A percentile compares a stretch with the other conserved stretches of the same genome.
Evolutionary conservation across 2,797 vertebrate genomes (phyloP).

Genomic region (Setipinna tenuifilis): DNA sequence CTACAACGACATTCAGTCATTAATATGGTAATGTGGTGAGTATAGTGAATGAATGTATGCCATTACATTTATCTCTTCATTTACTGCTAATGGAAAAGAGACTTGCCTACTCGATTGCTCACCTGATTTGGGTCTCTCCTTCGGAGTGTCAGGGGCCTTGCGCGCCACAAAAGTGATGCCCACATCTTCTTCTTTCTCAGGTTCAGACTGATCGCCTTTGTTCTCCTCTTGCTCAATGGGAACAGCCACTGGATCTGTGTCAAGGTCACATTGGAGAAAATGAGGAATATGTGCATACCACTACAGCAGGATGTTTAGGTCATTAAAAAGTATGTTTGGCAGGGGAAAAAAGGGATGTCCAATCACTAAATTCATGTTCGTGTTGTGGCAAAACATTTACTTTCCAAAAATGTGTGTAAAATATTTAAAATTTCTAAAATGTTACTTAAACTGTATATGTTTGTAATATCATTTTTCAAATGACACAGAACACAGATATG

Average conservation of each 20-base stretch:
- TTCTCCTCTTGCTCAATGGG: conserved; percentile 81
- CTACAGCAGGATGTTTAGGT: too few relatives aligned
- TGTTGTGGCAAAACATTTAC: neutral
- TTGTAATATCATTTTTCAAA: too few relatives aligned
- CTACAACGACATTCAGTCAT: conserved; percentile 44
- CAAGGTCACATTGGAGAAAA: neutral
- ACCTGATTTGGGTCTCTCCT: conserved; percentile 83
- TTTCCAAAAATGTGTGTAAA: too few relatives aligned
- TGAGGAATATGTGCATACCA: neutral
- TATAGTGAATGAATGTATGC: too few relatives aligned
- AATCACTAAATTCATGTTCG: neutral
- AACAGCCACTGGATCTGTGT: conserved; percentile 75
- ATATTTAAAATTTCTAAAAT: too few relatives aligned
- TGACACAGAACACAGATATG: too few relatives aligned
- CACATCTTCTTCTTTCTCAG: conserved; percentile 87
- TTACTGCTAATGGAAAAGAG: neutral
- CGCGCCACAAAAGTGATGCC: conserved; percentile 91
- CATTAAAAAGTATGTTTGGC: neutral
- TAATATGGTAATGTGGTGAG: neutral
- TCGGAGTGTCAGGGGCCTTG: conserved; percentile 81
- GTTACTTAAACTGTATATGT: too few relatives aligned
- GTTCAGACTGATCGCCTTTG: conserved; percentile 78
- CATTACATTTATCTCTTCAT: neutral
- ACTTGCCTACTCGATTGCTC: conserved; percentile 36
- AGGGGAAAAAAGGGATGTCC: neutral